Conservation (phyloP, 2,113 vertebrate species). For the Ranitomeya variabilis region DNA sequence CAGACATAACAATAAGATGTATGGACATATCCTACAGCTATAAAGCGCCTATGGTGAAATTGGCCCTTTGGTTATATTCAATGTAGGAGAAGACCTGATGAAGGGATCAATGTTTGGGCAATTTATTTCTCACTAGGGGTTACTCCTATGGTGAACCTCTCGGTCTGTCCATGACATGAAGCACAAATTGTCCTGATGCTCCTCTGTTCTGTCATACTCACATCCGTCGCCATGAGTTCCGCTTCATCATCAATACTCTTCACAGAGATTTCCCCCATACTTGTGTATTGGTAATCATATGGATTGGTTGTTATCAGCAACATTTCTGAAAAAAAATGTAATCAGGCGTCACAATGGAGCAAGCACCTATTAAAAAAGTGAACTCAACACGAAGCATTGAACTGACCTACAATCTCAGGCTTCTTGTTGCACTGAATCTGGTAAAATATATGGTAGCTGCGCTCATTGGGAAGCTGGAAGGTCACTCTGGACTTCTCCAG, state of each 20-base stretch:
- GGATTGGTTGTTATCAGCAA: constrained; percentile 87
- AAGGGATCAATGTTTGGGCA: neutral
- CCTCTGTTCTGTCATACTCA: constrained; percentile 63
- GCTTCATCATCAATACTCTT: constrained; percentile 76
- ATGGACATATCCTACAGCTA: neutral
- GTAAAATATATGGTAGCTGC: constrained; percentile 43
- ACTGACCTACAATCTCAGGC: constrained; percentile 31
- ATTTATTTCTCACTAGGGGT: neutral
- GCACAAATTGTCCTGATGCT: too few species aligned
- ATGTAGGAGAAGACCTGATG: too few species aligned
- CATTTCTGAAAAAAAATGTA: constrained; percentile 67
- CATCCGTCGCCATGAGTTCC: constrained; percentile 75
- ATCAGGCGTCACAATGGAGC: neutral
- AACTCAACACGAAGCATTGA: neutral
- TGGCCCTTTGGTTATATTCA: too few species aligned
- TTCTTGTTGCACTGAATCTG: constrained; percentile 42
- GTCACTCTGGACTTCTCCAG: constrained; percentile 41
- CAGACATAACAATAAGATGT: neutral
- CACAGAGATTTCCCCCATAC: constrained; percentile 78
- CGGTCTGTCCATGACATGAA: too few species aligned
- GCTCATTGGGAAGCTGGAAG: constrained; percentile 27
- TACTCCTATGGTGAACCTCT: too few species aligned
- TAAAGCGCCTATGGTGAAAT: neutral
- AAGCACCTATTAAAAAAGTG: neutral
- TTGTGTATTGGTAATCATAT: constrained; percentile 76